These are phyloP conservation scores for Carollia perspicillata DNA, from an alignment of 2,113 vertebrate genomes.

Conservation along the genomic window DNA sequence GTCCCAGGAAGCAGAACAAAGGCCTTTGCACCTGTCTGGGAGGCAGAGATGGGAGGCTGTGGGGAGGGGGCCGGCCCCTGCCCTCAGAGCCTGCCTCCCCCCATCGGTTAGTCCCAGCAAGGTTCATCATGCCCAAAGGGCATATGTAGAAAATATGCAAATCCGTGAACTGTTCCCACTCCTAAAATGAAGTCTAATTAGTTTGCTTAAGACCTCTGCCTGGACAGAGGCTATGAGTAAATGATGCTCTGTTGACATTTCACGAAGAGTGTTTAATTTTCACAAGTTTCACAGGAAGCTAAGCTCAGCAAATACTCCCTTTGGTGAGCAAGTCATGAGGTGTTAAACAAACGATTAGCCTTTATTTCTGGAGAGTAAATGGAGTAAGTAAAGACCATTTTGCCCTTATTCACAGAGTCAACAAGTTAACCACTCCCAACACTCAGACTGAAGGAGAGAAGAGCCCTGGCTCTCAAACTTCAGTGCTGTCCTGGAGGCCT, in stretches of 20 bases:
- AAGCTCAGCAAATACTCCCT: conserved; percentile 39
- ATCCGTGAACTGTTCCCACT: not conserved
- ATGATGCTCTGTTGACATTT: conserved; percentile 9
- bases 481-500: not conserved
- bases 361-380: conserved; percentile 28
- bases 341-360: conserved; percentile 42
- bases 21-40: not conserved
- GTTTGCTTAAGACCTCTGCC: conserved; percentile 25
- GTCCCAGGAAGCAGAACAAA: not conserved
- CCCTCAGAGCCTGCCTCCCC: not conserved
- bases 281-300: not conserved
- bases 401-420: not conserved
- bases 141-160: not conserved
- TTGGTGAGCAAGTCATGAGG: conserved; percentile 19
- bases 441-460: not conserved
- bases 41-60: not conserved
- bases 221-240: not conserved
- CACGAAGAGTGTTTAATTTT: conserved; percentile 38
- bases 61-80: not conserved
- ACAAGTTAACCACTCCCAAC: conserved; percentile 2
- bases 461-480: not conserved
- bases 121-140: not conserved
- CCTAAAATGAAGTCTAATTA: not conserved
- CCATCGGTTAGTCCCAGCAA: not conserved
- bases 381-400: conserved; percentile 3